These are phyloP conservation scores for Habrosyne pyritoides DNA, from an alignment of 2,888 invertebrate genomes.

Conservation along the genomic window DNA sequence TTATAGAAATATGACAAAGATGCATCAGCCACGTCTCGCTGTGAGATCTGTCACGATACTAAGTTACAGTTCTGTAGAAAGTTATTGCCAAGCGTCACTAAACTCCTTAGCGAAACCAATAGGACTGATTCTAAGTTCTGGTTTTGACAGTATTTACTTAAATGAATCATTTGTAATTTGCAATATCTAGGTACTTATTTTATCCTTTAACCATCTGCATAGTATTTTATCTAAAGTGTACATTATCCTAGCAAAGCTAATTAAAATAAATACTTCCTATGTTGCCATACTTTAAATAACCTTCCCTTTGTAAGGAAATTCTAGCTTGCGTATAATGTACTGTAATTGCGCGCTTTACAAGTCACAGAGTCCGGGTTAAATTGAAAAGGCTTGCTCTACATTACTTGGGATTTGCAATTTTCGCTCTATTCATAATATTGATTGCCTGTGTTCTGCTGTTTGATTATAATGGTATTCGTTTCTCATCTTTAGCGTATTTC, in stretches of 20 bases:
- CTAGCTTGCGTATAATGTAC: neutral
- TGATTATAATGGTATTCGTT: neutral
- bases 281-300: neutral
- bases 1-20: too few relatives aligned
- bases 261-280: neutral
- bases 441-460: neutral
- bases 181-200: too few relatives aligned
- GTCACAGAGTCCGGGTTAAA: constrained; percentile 1
- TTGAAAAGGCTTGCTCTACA: constrained; percentile 3
- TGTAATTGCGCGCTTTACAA: constrained; percentile 5
- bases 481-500: neutral
- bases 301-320: neutral
- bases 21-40: too few relatives aligned
- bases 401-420: constrained; percentile 4
- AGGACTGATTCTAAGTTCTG: too few relatives aligned
- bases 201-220: too few relatives aligned
- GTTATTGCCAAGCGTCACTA: too few relatives aligned
- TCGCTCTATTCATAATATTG: neutral
- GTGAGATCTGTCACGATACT: too few relatives aligned
- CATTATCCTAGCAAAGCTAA: neutral
- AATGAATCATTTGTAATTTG: neutral
- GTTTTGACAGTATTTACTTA: too few relatives aligned
- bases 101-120: too few relatives aligned
- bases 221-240: neutral
- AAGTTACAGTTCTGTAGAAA: too few relatives aligned